A percentile compares a stretch with the other conserved stretches of the same genome.
These are phyloP conservation scores for Leptinotarsa defecta DNA, from an alignment of 1,140 invertebrate genomes.

Conservation along the genomic window DNA sequence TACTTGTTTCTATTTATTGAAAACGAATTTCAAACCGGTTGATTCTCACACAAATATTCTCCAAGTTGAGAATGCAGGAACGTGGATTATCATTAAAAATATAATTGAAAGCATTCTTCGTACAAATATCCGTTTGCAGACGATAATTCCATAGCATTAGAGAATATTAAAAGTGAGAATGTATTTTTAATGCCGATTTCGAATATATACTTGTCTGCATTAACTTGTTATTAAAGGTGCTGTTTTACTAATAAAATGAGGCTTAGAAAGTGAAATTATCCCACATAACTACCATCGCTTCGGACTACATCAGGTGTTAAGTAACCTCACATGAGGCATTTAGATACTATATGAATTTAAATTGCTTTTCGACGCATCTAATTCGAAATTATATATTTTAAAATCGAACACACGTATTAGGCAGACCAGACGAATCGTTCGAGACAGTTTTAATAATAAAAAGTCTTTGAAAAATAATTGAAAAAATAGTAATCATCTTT, in stretches of 20 bases:
- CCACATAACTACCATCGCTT: not conserved
- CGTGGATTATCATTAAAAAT: not conserved
- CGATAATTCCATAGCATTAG: conserved; percentile 8
- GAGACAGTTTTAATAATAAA: too few relatives aligned
- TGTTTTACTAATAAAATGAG: not conserved
- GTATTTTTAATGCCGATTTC: not conserved
- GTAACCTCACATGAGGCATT: not conserved
- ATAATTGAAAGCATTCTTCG: not conserved
- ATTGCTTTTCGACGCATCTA: not conserved
- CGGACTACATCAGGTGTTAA: not conserved
- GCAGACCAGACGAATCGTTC: too few relatives aligned
- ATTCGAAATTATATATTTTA: too few relatives aligned
- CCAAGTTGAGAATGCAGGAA: not conserved
- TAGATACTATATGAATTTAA: not conserved
- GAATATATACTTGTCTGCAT: not conserved
- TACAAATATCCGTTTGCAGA: not conserved
- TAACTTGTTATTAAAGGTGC: not conserved
- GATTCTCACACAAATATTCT: too few relatives aligned
- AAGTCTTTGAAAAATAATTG: too few relatives aligned
- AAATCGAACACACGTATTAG: too few relatives aligned
- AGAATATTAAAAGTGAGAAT: not conserved
- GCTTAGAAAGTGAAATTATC: conserved; percentile 6
- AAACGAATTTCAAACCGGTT: too few relatives aligned
- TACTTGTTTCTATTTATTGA: too few relatives aligned
- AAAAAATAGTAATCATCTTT: too few relatives aligned